Evolutionary conservation across 2,888 invertebrate genomes (phyloP).

Genomic region (Aporophyla nigra): DNA sequence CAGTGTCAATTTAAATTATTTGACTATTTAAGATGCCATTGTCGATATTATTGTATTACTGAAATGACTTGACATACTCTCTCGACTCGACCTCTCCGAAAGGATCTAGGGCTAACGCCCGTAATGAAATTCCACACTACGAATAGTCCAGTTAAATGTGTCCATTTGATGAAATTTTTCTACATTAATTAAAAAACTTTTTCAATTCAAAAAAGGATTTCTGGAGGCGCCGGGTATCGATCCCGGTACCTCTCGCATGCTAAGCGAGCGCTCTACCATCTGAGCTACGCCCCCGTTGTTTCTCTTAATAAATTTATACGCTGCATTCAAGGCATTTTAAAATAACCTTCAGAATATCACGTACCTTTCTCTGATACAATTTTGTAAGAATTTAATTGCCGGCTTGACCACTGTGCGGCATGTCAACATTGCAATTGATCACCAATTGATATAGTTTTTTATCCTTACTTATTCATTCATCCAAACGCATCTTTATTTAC

Average conservation of each 20-base stretch:
- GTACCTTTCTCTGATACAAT: conserved; percentile 68
- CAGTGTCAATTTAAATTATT: not conserved
- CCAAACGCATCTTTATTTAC: too few species aligned
- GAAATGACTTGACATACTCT: not conserved
- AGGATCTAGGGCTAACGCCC: too few species aligned
- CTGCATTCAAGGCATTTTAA: not conserved
- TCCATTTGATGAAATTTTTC: too few species aligned
- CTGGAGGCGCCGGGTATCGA: conserved; percentile 87
- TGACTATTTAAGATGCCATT: not conserved
- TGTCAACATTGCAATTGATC: too few species aligned
- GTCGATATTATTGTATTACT: not conserved
- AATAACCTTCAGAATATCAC: conserved; percentile 51
- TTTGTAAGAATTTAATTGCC: not conserved
- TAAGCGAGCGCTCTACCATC: conserved; percentile 92
- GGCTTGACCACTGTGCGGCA: not conserved
- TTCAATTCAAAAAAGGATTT: not conserved
- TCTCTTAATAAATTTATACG: not conserved
- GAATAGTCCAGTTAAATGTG: too few species aligned
- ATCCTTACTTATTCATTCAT: not conserved
- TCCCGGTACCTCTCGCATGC: conserved; percentile 91
- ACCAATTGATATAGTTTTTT: not conserved
- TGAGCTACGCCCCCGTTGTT: conserved; percentile 89
- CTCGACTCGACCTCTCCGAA: not conserved
- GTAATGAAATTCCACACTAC: too few species aligned
- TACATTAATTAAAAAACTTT: too few species aligned